Conservation (phyloP, 1,140 invertebrate species). For the Cydia strobilella region DNA sequence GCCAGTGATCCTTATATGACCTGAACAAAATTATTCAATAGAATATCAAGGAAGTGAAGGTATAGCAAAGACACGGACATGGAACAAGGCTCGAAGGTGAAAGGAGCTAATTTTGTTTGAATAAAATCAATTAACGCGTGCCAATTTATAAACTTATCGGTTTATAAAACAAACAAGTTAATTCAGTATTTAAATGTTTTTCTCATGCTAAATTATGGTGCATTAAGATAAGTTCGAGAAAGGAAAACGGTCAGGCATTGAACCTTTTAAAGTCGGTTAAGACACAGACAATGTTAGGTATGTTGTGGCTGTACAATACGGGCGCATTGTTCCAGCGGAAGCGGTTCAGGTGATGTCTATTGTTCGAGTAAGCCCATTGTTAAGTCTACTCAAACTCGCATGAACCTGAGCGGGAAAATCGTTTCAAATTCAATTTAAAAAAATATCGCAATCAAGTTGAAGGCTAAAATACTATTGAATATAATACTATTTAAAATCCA, state of each 20-base stretch:
- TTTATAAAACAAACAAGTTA: not conserved
- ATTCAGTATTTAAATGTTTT: not conserved
- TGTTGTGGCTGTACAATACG: constrained; percentile 18
- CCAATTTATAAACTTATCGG: not conserved
- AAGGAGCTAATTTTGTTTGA: constrained; percentile 12
- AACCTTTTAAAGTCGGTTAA: constrained; percentile 19
- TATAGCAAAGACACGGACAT: constrained; percentile 25
- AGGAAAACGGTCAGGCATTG: constrained; percentile 23
- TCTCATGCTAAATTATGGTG: not conserved
- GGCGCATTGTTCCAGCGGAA: constrained; percentile 24
- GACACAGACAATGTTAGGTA: constrained; percentile 27
- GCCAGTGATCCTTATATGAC: not conserved
- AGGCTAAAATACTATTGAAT: not conserved
- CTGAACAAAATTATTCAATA: constrained; percentile 6
- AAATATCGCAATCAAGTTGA: not conserved
- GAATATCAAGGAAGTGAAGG: constrained; percentile 27
- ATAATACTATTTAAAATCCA: too few relatives aligned
- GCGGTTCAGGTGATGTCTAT: constrained; percentile 25
- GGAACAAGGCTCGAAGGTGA: constrained; percentile 20
- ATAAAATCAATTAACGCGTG: not conserved
- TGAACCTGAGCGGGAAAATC: constrained; percentile 31
- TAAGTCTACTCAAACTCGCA: constrained; percentile 29
- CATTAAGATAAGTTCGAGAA: constrained; percentile 3
- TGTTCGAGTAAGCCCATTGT: constrained; percentile 24
- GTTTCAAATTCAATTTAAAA: constrained; percentile 13